Percentiles rank a stretch among this genome's conserved stretches.
phyloP scores from a whole-genome alignment of 2,888 invertebrate genomes.

The Caenorhabditis sp. region DNA sequence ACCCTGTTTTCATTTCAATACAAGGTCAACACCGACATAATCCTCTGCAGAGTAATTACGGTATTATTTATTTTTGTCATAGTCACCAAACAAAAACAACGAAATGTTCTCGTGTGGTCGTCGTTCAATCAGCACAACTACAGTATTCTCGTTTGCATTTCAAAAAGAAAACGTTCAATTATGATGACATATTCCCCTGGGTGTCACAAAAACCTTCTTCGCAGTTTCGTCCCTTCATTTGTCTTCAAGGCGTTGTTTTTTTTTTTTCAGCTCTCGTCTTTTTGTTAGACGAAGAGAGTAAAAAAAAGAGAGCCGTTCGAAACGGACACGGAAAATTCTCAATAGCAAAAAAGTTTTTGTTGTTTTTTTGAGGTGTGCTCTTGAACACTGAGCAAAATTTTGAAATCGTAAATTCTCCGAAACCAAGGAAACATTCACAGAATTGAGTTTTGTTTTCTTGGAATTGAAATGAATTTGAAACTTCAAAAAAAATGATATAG shows the following conservation, averaged over 20 bases:
- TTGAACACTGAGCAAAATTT: no score
- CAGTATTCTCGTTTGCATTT: conserved; percentile 5
- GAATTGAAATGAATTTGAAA: no score
- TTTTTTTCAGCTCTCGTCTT: not conserved
- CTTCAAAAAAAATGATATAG: no score
- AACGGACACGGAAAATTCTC: not conserved
- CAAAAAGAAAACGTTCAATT: conserved; percentile 24
- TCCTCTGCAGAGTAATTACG: conserved; percentile 8
- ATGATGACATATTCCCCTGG: conserved; percentile 39
- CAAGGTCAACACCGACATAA: conserved; percentile 5
- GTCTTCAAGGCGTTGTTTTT: conserved; percentile 4
- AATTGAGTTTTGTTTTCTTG: no score
- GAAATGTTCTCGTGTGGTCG: not conserved
- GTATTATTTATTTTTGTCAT: conserved; percentile 13
- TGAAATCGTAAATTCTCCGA: no score
- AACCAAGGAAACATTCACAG: no score
- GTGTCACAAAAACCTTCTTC: conserved; percentile 29
- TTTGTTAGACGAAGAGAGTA: not conserved
- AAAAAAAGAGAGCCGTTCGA: not conserved
- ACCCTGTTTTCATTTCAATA: not conserved
- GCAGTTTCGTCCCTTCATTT: not conserved
- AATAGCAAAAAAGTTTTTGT: no score
- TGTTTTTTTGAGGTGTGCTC: no score
- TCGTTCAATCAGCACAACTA: not conserved
- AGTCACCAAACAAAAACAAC: conserved; percentile 5